Evolutionary conservation across 2,797 vertebrate species (phyloP).

Genomic region (Cyclopterus lumpus): DNA sequence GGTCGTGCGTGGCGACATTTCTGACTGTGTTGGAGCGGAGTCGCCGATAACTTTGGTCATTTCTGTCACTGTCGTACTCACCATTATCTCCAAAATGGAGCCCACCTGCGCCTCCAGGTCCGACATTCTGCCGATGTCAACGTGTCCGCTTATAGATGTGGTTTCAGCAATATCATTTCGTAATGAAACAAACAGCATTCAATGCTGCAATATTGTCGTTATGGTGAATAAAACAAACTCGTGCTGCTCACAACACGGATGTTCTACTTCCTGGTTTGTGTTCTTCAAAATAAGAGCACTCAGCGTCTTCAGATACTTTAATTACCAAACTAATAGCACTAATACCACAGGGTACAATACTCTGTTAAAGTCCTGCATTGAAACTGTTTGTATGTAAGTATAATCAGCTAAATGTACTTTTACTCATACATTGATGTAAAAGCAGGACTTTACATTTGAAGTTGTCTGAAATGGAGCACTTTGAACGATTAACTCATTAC

Average conservation of each 20-base stretch:
- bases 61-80: slow-evolving; percentile 67
- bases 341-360: neutral
- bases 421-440: too few species aligned
- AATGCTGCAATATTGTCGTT: neutral
- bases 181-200: rapidly evolving
- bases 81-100: slow-evolving; percentile 75
- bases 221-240: neutral
- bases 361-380: neutral
- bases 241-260: neutral
- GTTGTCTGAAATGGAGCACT: too few species aligned
- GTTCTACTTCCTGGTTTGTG: slow-evolving; percentile 47
- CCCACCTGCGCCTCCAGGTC: slow-evolving; percentile 65
- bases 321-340: neutral
- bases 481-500: too few species aligned
- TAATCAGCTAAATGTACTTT: neutral
- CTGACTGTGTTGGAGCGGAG: neutral
- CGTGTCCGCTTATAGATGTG: rapidly evolving
- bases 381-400: neutral
- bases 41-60: slow-evolving; percentile 67
- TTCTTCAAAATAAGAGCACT: slow-evolving; percentile 62
- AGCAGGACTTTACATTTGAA: too few species aligned
- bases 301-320: neutral
- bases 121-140: slow-evolving; percentile 47
- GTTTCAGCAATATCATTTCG: too few species aligned
- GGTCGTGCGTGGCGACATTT: neutral